Percentiles rank a stretch among this genome's conserved stretches.
phyloP scores from a whole-genome alignment of 2,113 vertebrate genomes.

The Ginglymostoma cirratum region DNA sequence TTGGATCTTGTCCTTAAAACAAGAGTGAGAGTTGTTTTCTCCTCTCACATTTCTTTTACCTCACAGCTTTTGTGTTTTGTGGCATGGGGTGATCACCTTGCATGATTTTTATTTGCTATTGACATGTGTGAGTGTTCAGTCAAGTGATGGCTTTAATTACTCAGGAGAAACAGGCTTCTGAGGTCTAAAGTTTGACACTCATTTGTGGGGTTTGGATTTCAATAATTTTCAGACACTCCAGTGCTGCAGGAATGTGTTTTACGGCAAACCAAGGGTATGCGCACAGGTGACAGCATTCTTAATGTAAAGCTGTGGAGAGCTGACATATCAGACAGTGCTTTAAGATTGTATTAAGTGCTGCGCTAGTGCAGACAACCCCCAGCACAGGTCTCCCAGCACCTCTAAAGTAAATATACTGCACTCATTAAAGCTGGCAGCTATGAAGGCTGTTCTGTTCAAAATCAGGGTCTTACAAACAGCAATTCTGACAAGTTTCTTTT shows the following conservation, averaged over 20 bases:
- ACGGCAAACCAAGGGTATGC: background rate
- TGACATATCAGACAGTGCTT: background rate
- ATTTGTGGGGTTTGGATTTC: background rate
- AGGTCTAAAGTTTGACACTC: background rate
- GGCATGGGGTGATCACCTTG: background rate
- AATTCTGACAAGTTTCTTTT: background rate
- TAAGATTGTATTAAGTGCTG: background rate
- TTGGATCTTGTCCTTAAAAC: background rate
- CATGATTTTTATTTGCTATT: background rate
- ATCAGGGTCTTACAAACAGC: background rate
- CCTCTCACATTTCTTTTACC: background rate
- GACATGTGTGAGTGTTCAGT: background rate
- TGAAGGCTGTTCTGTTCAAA: background rate
- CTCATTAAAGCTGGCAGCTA: background rate
- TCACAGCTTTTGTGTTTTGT: background rate
- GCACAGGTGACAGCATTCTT: background rate
- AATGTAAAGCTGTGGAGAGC: background rate
- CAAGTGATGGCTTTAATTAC: background rate
- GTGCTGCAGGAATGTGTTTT: background rate
- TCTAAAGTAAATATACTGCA: background rate
- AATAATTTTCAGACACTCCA: background rate
- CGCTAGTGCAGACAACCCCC: background rate
- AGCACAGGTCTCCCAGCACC: background rate
- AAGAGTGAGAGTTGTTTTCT: background rate
- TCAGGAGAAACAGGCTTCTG: background rate